Base-by-base conservation (phyloP, 2,888 invertebrate genomes). In the Gastracanthus pulcherrimus region DNA sequence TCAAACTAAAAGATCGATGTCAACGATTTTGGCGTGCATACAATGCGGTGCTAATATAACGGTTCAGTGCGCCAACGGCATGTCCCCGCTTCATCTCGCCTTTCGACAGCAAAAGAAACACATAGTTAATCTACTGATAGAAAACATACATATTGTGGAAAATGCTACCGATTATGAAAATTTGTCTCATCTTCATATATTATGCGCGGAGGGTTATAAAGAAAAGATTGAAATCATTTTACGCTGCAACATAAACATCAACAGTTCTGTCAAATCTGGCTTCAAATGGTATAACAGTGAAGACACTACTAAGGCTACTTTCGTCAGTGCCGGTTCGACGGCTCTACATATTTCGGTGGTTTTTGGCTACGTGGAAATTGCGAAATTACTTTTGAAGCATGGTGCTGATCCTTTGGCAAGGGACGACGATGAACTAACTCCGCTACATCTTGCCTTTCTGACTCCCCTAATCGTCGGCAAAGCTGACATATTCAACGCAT, bases 151-250 rank as follows among this genome's bases (percentile, higher is more conserved):
- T 2, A 36, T n/a, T 34, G 23, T 55, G 23, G 55, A 19, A 5
- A 60, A 29, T 31, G 26, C 60, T 5, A 16, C 29, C 13, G 31
- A 31, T 6, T 60, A 16, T 5, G 31, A 29, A 16, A 75, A 75
- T 51, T 48, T 76, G 38, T 76, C 76, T 5, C 67, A 45, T n/a
- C 7, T 67, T 16, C 67, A 67, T 9, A 29, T 67, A 4, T n/a
- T 26, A 4, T 7, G 29, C 6, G 29, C n/a, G 9, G 7, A 9
- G 13, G 29, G 45, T 2, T 0, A 26, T n/a, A 3, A 5, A 13
- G 3, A 1, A 1, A 7, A n/a, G 16, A n/a, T 45, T 16, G n/a
- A 60, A 2, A 1, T 13, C 31, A 3, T 60, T 2, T 31, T 60
- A n/a, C 0, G 9, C 9, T 16, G n/a, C 0, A 16, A 45, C 7